These are phyloP conservation scores for Platyrinchus mystaceus DNA, from an alignment of 2,797 vertebrate genomes.

Conservation along the genomic window DNA sequence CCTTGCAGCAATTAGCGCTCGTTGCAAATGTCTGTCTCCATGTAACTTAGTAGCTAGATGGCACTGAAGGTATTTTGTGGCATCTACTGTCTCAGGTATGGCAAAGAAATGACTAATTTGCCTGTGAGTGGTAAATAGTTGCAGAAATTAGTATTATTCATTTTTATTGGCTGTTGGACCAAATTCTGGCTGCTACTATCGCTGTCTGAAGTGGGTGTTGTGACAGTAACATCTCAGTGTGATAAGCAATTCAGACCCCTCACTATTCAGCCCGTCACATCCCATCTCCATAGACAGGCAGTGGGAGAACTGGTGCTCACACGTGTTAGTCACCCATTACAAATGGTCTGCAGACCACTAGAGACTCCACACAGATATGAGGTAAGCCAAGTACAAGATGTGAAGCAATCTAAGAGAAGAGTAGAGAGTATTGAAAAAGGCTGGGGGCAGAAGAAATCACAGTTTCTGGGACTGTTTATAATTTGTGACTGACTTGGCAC, in stretches of 20 bases:
- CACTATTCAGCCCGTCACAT: neutral
- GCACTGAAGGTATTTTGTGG: conserved; percentile 67
- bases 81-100: conserved; percentile 58
- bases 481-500: conserved; percentile 31
- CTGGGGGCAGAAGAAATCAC: neutral
- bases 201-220: neutral
- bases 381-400: neutral
- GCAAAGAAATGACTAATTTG: conserved; percentile 32
- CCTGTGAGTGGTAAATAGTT: conserved; percentile 35
- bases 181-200: neutral
- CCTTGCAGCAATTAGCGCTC: neutral
- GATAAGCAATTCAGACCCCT: neutral
- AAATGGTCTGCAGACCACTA: neutral
- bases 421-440: neutral
- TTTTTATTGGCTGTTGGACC: neutral
- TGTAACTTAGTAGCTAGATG: conserved; percentile 57
- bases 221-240: neutral
- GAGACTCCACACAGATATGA: neutral
- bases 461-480: neutral
- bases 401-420: neutral
- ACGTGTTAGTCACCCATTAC: neutral
- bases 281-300: neutral
- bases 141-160: neutral
- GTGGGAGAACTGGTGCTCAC: neutral
- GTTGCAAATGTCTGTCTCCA: neutral